Base-by-base conservation (phyloP, 2,888 invertebrate genomes). In the Steinernema carpocapsae region DNA sequence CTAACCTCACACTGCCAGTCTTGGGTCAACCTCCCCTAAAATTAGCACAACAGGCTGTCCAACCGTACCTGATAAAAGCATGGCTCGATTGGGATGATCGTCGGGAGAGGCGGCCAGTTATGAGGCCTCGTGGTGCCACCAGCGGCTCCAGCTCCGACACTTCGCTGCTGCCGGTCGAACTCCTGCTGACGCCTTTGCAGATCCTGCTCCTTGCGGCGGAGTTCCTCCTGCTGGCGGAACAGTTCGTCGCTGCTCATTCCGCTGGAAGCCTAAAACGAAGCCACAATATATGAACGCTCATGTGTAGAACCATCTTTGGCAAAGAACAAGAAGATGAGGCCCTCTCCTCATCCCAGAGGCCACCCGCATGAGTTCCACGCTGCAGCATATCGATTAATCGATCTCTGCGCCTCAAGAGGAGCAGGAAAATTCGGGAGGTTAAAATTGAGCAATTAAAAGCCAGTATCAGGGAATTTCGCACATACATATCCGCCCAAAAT, bases 81-180 rank as follows among this genome's bases (percentile, higher is more conserved):
- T 0, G 99, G 97, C 88, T 96, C 94, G 78, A 97, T 91, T 77
- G 90, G 90, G 79, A 94, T 95, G 85, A 94, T 94, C 87, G 93
- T 93, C 0, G 99, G 97, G 79, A 99, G 89, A 0, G 99, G 99
- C 0, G 99, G 99, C 96, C 97, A 99, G 90, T 99, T 99, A 89
- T 99, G 97, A 83, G 93, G 91, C 82, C 94, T 89, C 74, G 90
- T 91, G 48, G 37, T 29, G 14, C 74, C 78, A 19, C 10, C 42
- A 12, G 52, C 73, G 17, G 19, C 42, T 12, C 76, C 76, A 22
- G 59, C 74, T 17, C 74, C 73, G 12, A 74, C 76, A 72, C 84
- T 90, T 90, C 88, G 86, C 90, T 90, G 78, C 81, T 77, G 75
- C 1, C 89, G 91, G 80, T 91, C 90, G 81, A 95, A 90, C 89